phyloP scores from a whole-genome alignment of 2,797 vertebrate species.

The Meriones psammophilus region DNA sequence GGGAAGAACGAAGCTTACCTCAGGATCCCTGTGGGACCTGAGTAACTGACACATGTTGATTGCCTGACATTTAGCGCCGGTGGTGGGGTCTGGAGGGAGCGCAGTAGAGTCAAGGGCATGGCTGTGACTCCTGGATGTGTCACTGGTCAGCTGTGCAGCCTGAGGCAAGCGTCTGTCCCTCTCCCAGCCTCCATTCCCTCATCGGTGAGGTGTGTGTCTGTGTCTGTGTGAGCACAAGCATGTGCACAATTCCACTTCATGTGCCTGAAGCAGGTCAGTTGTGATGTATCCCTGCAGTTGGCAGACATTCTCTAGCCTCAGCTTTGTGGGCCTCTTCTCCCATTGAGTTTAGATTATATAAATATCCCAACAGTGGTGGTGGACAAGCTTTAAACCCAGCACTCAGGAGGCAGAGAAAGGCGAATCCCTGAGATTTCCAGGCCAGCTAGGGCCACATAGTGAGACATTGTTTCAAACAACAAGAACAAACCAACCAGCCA shows the following conservation, averaged over 20 bases:
- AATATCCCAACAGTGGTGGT: background rate
- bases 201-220: background rate
- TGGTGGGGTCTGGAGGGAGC: background rate
- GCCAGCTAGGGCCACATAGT: background rate
- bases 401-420: background rate
- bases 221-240: background rate
- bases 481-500: background rate
- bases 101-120: background rate
- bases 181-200: background rate
- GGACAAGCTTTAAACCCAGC: background rate
- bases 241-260: background rate
- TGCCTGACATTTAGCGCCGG: background rate
- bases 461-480: background rate
- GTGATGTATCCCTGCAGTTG: background rate
- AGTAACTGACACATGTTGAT: fast-evolving
- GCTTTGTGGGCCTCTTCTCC: background rate
- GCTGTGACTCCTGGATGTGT: background rate
- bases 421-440: background rate
- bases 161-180: background rate
- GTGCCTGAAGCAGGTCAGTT: background rate
- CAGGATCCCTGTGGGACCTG: background rate
- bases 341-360: background rate
- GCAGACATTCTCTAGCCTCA: background rate
- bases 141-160: background rate
- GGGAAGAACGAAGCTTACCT: background rate